These are phyloP conservation scores for Aporophyla lueneburgensis DNA, from an alignment of 2,888 invertebrate genomes.

Conservation along the genomic window DNA sequence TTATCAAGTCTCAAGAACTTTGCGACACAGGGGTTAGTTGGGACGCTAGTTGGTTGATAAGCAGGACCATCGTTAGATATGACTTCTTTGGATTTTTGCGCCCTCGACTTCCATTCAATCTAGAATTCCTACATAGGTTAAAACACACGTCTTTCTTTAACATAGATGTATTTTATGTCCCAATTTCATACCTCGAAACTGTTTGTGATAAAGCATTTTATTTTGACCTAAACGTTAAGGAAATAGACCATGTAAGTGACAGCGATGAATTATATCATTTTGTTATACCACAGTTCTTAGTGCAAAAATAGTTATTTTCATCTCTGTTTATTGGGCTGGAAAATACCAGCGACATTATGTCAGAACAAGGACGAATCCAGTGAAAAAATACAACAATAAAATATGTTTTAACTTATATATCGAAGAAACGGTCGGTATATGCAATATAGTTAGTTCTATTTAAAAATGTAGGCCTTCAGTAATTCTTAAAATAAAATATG, in stretches of 20 bases:
- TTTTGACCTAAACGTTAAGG: constrained; percentile 16
- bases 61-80: not conserved
- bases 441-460: not conserved
- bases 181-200: not conserved
- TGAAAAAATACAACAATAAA: constrained; percentile 3
- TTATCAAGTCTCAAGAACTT: not conserved
- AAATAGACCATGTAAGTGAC: constrained; percentile 8
- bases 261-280: constrained; percentile 14
- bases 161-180: not conserved
- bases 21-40: not conserved
- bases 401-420: not conserved
- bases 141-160: not conserved
- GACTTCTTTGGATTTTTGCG: not conserved
- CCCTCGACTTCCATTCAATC: not conserved
- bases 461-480: not conserved
- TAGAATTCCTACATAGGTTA: not conserved
- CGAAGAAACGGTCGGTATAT: not conserved
- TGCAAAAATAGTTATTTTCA: not conserved
- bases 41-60: not conserved
- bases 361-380: constrained; percentile 1
- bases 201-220: constrained; percentile 6
- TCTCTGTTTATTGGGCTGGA: constrained; percentile 3
- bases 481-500: not conserved
- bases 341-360: not conserved
- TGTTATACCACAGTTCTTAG: not conserved